phyloP scores from a whole-genome alignment of 1,140 invertebrate species.

The Drosophila bocki region DNA sequence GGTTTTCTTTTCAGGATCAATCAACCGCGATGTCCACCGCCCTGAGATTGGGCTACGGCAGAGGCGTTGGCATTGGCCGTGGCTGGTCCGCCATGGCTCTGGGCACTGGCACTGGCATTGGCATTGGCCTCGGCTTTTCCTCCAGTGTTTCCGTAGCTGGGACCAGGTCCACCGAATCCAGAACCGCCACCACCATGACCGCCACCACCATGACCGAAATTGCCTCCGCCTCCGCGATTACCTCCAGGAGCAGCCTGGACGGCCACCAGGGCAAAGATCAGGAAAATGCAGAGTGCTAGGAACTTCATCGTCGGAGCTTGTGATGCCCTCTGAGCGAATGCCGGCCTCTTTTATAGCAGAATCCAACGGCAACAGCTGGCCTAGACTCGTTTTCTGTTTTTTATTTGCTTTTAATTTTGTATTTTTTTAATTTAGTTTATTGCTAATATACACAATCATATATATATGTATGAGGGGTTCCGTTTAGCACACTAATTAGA shows the following conservation, averaged over 20 bases:
- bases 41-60: neutral
- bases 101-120: neutral
- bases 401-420: neutral
- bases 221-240: too few species aligned
- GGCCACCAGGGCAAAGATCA: conserved; percentile 30
- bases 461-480: conserved; percentile 19
- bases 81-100: neutral
- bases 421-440: conserved; percentile 17
- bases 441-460: conserved; percentile 11
- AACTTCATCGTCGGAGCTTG: conserved; percentile 45
- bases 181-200: neutral
- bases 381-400: conserved; percentile 22
- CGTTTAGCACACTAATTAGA: conserved; percentile 55
- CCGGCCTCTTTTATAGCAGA: conserved; percentile 44
- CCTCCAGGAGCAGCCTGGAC: conserved; percentile 28
- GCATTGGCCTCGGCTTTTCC: neutral
- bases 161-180: neutral
- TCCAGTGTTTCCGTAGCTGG: neutral
- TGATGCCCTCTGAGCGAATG: conserved; percentile 26
- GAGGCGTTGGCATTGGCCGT: conserved; percentile 13
- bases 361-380: neutral
- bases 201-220: too few species aligned
- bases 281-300: conserved; percentile 37
- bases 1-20: neutral
- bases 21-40: neutral